A percentile compares a stretch with the other conserved stretches of the same genome.
These are phyloP conservation scores for Drosophila fulvimacula DNA, from an alignment of 2,888 invertebrate species.

Conservation along the genomic window DNA sequence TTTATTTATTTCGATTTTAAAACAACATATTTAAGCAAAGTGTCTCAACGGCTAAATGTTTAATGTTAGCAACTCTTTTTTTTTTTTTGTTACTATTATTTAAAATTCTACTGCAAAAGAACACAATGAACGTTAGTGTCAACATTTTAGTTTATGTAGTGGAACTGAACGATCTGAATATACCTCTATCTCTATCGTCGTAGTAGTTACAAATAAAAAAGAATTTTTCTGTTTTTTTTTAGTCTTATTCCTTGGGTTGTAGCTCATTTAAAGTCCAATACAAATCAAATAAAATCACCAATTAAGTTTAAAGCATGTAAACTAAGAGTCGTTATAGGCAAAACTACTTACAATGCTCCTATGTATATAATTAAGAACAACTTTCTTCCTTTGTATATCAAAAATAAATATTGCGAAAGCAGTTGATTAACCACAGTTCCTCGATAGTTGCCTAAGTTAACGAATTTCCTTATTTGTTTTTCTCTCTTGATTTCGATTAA, in stretches of 20 bases:
- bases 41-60: slow-evolving; percentile 81
- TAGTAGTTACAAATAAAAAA: slow-evolving; percentile 48
- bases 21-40: slow-evolving; percentile 63
- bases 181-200: slow-evolving; percentile 36
- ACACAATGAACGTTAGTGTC: slow-evolving; percentile 70
- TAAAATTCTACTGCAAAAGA: slow-evolving; percentile 10
- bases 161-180: slow-evolving; percentile 31
- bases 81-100: slow-evolving; percentile 9
- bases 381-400: slow-evolving; percentile 31
- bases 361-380: slow-evolving; percentile 58
- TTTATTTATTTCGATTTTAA: slow-evolving; percentile 41
- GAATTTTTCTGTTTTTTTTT: slow-evolving; percentile 18
- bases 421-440: slow-evolving; percentile 52
- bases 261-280: slow-evolving; percentile 41
- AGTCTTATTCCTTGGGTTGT: slow-evolving; percentile 59
- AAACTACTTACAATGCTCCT: slow-evolving; percentile 42
- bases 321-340: slow-evolving; percentile 51
- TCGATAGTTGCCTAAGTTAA: slow-evolving; percentile 55
- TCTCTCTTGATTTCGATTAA: slow-evolving; percentile 47
- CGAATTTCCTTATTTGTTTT: slow-evolving; percentile 24
- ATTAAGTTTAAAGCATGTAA: slow-evolving; percentile 59
- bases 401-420: slow-evolving; percentile 23
- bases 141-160: slow-evolving; percentile 61
- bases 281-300: slow-evolving; percentile 46
- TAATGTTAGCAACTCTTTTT: slow-evolving; percentile 46